These are phyloP conservation scores for Xiphophorus birchmanni DNA, from an alignment of 2,797 vertebrate species.

Conservation along the genomic window DNA sequence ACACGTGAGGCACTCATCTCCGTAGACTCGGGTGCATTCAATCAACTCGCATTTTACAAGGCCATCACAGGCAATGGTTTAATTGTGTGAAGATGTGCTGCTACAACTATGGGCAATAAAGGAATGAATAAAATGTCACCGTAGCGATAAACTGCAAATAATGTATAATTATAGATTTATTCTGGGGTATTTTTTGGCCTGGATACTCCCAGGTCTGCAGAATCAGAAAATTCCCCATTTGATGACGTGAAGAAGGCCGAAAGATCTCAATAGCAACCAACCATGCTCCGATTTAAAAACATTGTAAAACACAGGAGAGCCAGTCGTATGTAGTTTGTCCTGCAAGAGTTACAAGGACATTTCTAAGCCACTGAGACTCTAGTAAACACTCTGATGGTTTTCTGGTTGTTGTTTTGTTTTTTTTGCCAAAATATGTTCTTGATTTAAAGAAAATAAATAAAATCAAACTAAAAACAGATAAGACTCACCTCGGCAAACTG, in stretches of 20 bases:
- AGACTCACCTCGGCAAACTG: slow-evolving; percentile 92
- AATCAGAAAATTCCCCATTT: neutral
- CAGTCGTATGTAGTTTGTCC: neutral
- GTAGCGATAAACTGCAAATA: slow-evolving; percentile 60
- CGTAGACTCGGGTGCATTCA: slow-evolving; percentile 72
- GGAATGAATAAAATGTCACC: slow-evolving; percentile 63
- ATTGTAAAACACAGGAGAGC: neutral
- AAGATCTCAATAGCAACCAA: neutral
- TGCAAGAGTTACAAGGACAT: neutral
- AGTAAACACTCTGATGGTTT: slow-evolving; percentile 20
- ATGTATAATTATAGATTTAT: slow-evolving; percentile 54
- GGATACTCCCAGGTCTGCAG: neutral
- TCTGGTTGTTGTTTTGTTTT: slow-evolving; percentile 25
- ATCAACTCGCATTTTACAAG: slow-evolving; percentile 78
- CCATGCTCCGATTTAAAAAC: neutral
- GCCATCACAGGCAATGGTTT: slow-evolving; percentile 64
- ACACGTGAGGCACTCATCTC: slow-evolving; percentile 65
- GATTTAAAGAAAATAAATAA: slow-evolving; percentile 14
- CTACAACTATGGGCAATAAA: slow-evolving; percentile 55
- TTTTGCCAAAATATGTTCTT: neutral
- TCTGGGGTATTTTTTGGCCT: slow-evolving; percentile 17
- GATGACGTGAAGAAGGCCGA: neutral
- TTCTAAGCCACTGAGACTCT: neutral
- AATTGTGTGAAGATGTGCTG: slow-evolving; percentile 56
- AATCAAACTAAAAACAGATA: slow-evolving; percentile 33